Evolutionary conservation across 2,113 vertebrate species (phyloP), one percentile per base, ranked within the genome.

Genomic region (Agapornis roseicollis): DNA sequence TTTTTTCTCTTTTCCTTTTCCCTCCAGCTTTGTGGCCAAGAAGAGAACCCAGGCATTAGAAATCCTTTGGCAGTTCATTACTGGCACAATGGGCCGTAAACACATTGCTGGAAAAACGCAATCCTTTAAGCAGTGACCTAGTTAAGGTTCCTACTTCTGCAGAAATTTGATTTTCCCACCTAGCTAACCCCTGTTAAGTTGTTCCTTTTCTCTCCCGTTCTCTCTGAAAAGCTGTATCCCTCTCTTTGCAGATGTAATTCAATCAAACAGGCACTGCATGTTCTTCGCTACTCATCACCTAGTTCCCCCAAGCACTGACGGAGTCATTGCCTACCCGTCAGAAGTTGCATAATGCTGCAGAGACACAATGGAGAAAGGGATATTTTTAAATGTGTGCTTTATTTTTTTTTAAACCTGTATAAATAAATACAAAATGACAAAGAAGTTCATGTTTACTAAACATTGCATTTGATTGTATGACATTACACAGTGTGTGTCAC

Each of bases 401-500:
- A 98, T 97, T 96, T 77, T 82, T 66, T 93, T 96, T 97, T 92
- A 96, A 97, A 97, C 95, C 80, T 96, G 93, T 98, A 96, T 96
- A 97, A 98, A 97, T 97, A 98, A 97, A 97, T 98, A 97, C 80
- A 98, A 98, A 97, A 98, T 97, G 95, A 97, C 93, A 98, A 96
- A 97, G 95, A 98, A 71, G 49, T 97, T 90, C 93, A 97, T 97
- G 94, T 97, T 97, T 98, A 97, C 96, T 98, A 97, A 98, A 97
- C 94, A 93, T 94, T 97, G 96, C 94, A 96, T 96, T 97, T 98
- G 92, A 97, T 96, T 95, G 86, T 97, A 97, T 98, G 97, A 97
- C 93, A 89, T 98, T 97, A 97, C 93, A 97, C 89, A 97, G 93
- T 97, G 95, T 97, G 91, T 98, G 93, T 96, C 96, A 97, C 90